Conservation (phyloP, 2,113 vertebrate species). For the Ornithorhynchus anatinus region DNA sequence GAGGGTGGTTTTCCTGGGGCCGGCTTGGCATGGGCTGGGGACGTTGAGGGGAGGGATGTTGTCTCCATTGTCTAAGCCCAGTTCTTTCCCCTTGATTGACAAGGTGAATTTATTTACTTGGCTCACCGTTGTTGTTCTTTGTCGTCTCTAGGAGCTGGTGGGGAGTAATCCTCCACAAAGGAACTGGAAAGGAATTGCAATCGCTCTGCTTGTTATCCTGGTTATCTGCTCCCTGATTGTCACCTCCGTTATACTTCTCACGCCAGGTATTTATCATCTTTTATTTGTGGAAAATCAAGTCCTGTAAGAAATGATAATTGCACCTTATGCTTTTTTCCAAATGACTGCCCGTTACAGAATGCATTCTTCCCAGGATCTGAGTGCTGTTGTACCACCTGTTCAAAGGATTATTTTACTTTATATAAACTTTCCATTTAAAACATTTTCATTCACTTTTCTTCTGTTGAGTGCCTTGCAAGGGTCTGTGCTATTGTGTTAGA, state of each 20-base stretch:
- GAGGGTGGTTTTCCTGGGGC: too few species aligned
- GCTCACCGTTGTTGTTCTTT: neutral
- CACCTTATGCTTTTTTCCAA: neutral
- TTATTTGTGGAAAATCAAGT: neutral
- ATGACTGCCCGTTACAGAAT: fast-evolving
- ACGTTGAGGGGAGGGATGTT: too few species aligned
- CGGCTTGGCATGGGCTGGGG: too few species aligned
- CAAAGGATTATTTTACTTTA: too few species aligned
- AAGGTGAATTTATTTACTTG: fast-evolving
- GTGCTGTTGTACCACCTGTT: fast-evolving
- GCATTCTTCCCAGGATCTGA: neutral
- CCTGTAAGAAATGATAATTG: fast-evolving
- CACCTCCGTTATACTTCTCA: conserved; percentile 97
- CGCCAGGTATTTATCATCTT: conserved; percentile 84
- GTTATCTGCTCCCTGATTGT: conserved; percentile 98
- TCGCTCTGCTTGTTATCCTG: conserved; percentile 97
- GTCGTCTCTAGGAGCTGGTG: conserved; percentile 89
- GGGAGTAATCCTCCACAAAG: conserved; percentile 97
- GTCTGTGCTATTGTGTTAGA: neutral
- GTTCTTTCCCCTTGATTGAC: neutral
- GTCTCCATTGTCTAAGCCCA: too few species aligned
- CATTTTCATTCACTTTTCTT: neutral
- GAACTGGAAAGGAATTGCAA: conserved; percentile 99
- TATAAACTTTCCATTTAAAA: neutral
- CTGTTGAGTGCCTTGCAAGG: neutral